Percentiles rank a stretch among this genome's conserved stretches.
These are phyloP conservation scores for Formicarius rufipectus DNA, from an alignment of 2,113 vertebrate species.

Conservation along the genomic window DNA sequence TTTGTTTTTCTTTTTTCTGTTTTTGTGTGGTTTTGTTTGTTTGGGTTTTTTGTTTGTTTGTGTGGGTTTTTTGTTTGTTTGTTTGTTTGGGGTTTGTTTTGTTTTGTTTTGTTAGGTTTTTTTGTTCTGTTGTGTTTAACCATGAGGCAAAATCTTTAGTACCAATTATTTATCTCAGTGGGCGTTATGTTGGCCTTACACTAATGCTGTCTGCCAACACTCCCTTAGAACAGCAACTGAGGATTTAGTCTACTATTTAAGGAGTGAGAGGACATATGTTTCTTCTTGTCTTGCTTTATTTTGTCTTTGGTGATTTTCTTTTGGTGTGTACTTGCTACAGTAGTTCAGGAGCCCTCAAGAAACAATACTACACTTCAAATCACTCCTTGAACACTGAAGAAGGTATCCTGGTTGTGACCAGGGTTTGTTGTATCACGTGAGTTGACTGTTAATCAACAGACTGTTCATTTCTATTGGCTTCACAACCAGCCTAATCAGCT, in stretches of 20 bases:
- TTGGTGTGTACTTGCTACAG: neutral
- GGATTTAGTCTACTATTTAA: neutral
- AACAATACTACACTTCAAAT: neutral
- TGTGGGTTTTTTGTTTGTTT: no score
- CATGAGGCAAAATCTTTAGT: neutral
- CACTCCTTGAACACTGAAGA: neutral
- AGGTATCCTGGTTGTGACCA: neutral
- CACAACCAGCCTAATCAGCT: neutral
- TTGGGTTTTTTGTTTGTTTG: no score
- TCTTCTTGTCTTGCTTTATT: neutral
- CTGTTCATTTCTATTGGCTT: neutral
- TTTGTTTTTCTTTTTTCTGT: no score
- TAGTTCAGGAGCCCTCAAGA: neutral
- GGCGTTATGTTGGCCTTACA: neutral
- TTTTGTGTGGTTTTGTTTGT: no score
- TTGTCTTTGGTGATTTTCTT: neutral
- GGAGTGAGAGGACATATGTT: neutral
- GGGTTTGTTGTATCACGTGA: neutral
- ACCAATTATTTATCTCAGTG: neutral
- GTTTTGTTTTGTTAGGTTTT: no score
- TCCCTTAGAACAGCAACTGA: accelerated
- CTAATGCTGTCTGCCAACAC: neutral
- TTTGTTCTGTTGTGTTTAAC: neutral
- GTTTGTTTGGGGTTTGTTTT: no score
- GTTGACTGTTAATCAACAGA: neutral